Percentiles rank a stretch among this genome's conserved stretches.
Conservation (phyloP, 2,113 vertebrate species). For the Neofelis nebulosa region DNA sequence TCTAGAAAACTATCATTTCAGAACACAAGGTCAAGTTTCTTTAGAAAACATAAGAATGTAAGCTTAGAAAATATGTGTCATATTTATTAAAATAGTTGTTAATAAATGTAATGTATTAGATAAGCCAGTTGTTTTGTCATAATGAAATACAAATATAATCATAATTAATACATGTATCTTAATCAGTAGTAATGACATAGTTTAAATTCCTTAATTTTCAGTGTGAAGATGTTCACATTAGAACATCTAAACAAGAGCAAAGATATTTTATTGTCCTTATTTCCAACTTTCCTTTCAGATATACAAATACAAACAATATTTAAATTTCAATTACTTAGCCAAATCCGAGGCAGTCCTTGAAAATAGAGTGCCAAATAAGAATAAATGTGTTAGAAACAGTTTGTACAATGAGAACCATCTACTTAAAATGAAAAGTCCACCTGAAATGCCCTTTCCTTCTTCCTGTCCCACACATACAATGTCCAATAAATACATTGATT, state of each 20-base stretch:
- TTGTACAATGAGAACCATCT: neutral
- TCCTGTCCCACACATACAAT: neutral
- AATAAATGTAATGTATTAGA: neutral
- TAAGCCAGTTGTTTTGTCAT: neutral
- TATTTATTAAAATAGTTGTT: constrained; percentile 29
- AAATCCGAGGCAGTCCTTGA: neutral
- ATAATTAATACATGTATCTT: neutral
- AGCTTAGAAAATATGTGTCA: neutral
- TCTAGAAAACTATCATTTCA: neutral
- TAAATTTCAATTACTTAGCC: constrained; percentile 10
- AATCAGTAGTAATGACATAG: neutral
- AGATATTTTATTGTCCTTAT: neutral
- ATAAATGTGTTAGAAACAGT: neutral
- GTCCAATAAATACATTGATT: neutral
- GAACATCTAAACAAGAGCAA: neutral
- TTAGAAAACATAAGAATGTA: neutral
- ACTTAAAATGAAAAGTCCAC: neutral
- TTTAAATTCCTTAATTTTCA: neutral
- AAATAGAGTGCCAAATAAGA: neutral
- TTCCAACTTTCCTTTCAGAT: neutral
- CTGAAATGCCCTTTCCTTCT: neutral
- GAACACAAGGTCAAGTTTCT: neutral
- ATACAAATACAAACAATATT: neutral
- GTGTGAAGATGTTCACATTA: neutral
- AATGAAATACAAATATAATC: constrained; percentile 38